Percentiles rank a stretch among this genome's conserved stretches.
These are phyloP conservation scores for Apodemus sylvaticus DNA, from an alignment of 2,113 vertebrate genomes.

Conservation along the genomic window DNA sequence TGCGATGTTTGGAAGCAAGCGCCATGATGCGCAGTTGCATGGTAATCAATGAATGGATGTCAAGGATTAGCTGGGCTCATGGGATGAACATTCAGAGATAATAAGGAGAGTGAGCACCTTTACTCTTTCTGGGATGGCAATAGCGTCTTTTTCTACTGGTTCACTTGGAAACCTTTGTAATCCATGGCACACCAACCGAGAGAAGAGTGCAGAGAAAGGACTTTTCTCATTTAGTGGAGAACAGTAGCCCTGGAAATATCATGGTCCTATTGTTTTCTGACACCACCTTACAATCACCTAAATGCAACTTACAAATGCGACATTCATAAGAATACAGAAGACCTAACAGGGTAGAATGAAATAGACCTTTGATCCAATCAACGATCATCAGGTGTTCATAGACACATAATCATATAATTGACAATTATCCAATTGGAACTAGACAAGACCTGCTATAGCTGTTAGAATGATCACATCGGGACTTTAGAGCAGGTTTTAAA, in stretches of 20 bases:
- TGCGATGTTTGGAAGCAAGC: neutral
- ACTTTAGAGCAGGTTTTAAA: neutral
- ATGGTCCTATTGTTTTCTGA: neutral
- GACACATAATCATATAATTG: neutral
- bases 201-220: neutral
- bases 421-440: neutral
- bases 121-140: too few relatives aligned
- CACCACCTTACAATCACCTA: neutral
- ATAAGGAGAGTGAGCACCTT: neutral
- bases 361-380: neutral
- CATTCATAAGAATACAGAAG: neutral
- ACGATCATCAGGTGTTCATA: neutral
- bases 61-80: neutral
- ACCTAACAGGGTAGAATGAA: neutral
- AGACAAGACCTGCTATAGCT: neutral
- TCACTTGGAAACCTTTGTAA: neutral
- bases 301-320: neutral
- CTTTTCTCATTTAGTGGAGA: neutral
- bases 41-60: neutral
- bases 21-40: neutral
- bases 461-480: neutral
- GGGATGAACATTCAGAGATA: neutral
- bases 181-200: neutral
- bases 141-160: neutral
- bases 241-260: neutral